A percentile compares a stretch with the other conserved stretches of the same genome.
phyloP scores from a whole-genome alignment of 1,140 invertebrate species.

The Sitophilus oryzae region DNA sequence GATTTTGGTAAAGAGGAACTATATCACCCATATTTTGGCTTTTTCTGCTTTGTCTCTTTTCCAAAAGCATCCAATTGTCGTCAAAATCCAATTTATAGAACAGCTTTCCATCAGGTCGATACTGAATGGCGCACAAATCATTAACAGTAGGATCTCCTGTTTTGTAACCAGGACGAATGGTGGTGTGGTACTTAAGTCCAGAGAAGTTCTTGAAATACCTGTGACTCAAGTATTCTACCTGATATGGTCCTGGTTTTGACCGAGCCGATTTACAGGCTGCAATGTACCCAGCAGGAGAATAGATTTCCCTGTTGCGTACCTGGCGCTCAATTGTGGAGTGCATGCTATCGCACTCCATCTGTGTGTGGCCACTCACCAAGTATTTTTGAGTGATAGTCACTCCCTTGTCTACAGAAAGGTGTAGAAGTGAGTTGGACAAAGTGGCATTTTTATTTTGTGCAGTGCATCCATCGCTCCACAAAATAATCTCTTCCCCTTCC shows the following conservation, averaged over 20 bases:
- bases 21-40: conserved; percentile 9
- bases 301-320: not conserved
- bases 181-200: conserved; percentile 1
- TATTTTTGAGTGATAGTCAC: conserved; percentile 4
- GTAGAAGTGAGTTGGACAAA: too few species aligned
- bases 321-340: not conserved
- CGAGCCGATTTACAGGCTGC: conserved; percentile 2
- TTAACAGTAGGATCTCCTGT: conserved; percentile 5
- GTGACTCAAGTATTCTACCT: conserved; percentile 7
- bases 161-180: conserved; percentile 7
- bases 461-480: too few species aligned
- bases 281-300: conserved; percentile 2
- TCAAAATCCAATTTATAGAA: conserved; percentile 15
- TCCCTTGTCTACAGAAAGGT: not conserved
- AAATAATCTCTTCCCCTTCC: too few species aligned
- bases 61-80: not conserved
- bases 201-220: conserved; percentile 11
- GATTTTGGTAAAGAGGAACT: conserved; percentile 4
- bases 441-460: too few species aligned
- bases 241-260: conserved; percentile 8
- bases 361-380: too few species aligned
- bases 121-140: conserved; percentile 13
- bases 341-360: not conserved
- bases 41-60: conserved; percentile 1
- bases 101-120: conserved; percentile 12